Base-by-base conservation (phyloP, 1,140 invertebrate genomes). In the Metaphire vulgaris region DNA sequence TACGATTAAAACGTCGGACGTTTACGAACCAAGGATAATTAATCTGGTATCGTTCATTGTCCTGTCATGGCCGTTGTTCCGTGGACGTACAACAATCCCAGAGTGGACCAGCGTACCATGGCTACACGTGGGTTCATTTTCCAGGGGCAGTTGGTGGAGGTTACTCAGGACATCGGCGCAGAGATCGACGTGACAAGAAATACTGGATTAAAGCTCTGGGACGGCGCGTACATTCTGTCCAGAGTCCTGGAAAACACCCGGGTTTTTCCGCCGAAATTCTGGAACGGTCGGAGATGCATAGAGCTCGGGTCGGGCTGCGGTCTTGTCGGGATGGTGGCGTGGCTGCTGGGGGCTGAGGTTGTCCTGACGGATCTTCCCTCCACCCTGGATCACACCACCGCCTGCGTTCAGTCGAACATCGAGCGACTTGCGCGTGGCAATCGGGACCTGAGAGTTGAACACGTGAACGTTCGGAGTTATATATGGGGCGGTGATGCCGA, bases 31-130 rank as follows among this genome's bases (percentile, higher is more conserved):
- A n/a, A n/a, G n/a, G n/a, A n/a, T n/a, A n/a, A n/a, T n/a, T n/a
- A n/a, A n/a, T n/a, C n/a, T n/a, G n/a, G n/a, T n/a, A n/a, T n/a
- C n/a, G n/a, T n/a, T n/a, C n/a, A n/a, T n/a, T n/a, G n/a, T n/a
- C n/a, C n/a, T n/a, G n/a, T n/a, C n/a, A 74, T 74, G 74, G 74
- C 56, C n/a, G 16, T 74, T 15, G 74, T 74, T 69, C 74, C 74
- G 1, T 74, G 74, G 74, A 74, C 74, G 21, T 74, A 67, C 33
- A 74, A 74, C 33, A 74, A 74, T 32, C 74, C 74, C 2, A 28
- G 74, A 2, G 65, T 74, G 1, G 65, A 68, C 56, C 12, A 32
- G 15, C 33, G 33, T 21, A 41, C 26, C 31, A 41, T 15, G 33
- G 30, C 15, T 16, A 21, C 34, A 2, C 16, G 29, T 28, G 12